Evolutionary conservation across 1,140 invertebrate species (phyloP), one percentile per base, ranked within the genome.

Genomic region (Orius insidiosus): DNA sequence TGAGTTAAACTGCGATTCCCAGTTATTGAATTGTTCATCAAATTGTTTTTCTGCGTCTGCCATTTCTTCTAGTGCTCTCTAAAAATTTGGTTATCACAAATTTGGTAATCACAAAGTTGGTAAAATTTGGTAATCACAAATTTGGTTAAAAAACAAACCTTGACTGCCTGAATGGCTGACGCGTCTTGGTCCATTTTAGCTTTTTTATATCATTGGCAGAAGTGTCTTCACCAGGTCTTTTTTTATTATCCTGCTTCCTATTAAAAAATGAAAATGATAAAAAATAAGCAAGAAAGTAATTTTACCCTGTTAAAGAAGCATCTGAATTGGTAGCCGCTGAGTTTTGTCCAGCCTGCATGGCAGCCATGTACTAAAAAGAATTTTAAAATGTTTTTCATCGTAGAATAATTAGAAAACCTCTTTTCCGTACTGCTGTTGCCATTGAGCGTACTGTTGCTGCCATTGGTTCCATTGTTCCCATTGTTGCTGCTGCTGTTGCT

Each of bases 391-490:
- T 11, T 11, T 36, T 5, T 5, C 24, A 24, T 24, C 7, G n/a
- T n/a, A n/a, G n/a, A n/a, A 46, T 3, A 18, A 16, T 7, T 10
- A 14, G 35, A 31, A 51, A 62, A 83, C 79, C 70, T 82, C 79
- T 41, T 80, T 77, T 36, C 79, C 80, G 61, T 82, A 84, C 56
- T 84, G 78, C 37, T 72, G 70, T 58, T 85, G 81, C 82, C 82
- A 86, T 55, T 84, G 80, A 35, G 79, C 74, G 58, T 82, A 85
- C 55, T 85, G 80, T 55, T 82, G 78, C 57, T 85, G 80, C 77
- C 81, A 85, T 51, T 79, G 77, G 30, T 77, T 70, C 82, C 82
- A 85, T 55, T 85, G 80, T 44, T 80, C 71, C 80, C 80, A 85
- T 55, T 82, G 79, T 58, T 83, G 79, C 52, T 80, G 76, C 58